Conservation (phyloP, 2,797 vertebrate genomes). For the Antrozous pallidus region DNA sequence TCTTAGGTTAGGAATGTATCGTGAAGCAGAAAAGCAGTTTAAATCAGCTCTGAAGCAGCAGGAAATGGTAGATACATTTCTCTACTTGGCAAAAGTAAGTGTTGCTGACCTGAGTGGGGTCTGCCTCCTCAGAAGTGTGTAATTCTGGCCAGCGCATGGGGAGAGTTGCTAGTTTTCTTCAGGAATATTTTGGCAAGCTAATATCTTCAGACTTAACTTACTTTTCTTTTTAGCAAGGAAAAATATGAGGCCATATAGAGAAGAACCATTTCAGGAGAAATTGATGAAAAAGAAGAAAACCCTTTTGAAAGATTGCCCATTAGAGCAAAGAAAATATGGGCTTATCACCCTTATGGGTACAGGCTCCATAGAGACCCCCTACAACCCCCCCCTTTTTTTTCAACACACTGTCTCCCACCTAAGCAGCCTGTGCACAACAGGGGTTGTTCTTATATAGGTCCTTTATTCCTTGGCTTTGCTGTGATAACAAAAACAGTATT, state of each 20-base stretch:
- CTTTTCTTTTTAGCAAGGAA: constrained; percentile 26
- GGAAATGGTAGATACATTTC: constrained; percentile 94
- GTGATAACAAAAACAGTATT: background rate
- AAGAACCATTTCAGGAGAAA: background rate
- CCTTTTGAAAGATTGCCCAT: background rate
- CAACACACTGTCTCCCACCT: background rate
- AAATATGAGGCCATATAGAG: constrained; percentile 5
- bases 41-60: constrained; percentile 95
- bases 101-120: constrained; percentile 43
- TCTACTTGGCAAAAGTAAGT: constrained; percentile 95
- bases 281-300: background rate
- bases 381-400: background rate
- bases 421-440: background rate
- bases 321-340: background rate
- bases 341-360: background rate
- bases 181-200: constrained; percentile 37
- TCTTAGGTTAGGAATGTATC: constrained; percentile 89
- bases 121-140: constrained; percentile 53
- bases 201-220: constrained; percentile 4
- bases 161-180: constrained; percentile 48
- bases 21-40: constrained; percentile 98
- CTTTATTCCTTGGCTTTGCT: background rate
- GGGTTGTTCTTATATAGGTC: background rate
- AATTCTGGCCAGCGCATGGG: background rate
- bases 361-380: background rate